Evolutionary conservation across 2,888 invertebrate genomes (phyloP).

Genomic region (Globia sparganii): DNA sequence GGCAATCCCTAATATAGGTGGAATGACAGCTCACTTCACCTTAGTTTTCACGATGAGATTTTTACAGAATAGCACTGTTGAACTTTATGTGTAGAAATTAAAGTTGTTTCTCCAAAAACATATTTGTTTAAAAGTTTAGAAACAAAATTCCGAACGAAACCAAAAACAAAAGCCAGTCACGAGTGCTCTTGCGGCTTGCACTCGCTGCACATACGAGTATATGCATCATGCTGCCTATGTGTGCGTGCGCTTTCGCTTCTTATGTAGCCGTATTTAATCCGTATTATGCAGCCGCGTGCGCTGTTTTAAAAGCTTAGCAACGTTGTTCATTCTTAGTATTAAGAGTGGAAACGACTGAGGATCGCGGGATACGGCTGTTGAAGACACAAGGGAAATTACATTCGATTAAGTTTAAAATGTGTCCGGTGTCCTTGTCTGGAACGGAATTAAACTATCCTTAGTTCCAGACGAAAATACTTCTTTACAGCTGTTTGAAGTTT

Average conservation of each 20-base stretch:
- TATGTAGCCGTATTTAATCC: background rate
- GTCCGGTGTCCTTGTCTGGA: conserved; percentile 30
- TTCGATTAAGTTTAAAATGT: conserved; percentile 58
- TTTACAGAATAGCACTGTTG: too few relatives aligned
- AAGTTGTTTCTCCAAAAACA: background rate
- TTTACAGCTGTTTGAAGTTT: conserved; percentile 21
- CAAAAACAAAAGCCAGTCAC: background rate
- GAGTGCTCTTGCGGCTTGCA: background rate
- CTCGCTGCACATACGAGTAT: background rate
- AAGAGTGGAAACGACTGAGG: conserved; percentile 46
- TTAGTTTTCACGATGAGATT: too few relatives aligned
- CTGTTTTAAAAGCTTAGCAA: conserved; percentile 47
- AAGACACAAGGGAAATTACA: conserved; percentile 57
- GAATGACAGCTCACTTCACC: too few relatives aligned
- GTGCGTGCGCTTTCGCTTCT: background rate
- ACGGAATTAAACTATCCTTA: conserved; percentile 25
- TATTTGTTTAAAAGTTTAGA: background rate
- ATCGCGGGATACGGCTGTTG: conserved; percentile 17
- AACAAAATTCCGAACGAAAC: too few relatives aligned
- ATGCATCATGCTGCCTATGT: background rate
- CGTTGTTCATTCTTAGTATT: conserved; percentile 45
- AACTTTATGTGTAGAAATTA: background rate
- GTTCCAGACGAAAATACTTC: conserved; percentile 20
- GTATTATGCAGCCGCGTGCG: background rate
- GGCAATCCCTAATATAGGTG: too few relatives aligned